Conservation (phyloP, 2,113 vertebrate genomes). For the Hippoglossus stenolepis region DNA sequence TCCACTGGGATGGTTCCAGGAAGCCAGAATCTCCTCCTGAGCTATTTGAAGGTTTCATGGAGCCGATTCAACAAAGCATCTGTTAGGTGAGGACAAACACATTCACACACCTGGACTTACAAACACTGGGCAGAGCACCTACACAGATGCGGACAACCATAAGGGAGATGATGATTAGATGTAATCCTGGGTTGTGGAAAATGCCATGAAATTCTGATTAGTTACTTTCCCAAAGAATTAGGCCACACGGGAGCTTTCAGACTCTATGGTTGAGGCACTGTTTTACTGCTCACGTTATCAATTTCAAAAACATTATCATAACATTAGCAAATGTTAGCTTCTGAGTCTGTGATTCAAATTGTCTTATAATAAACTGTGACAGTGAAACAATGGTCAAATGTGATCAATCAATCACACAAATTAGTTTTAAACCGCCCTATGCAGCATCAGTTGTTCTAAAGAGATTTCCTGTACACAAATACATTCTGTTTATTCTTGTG, state of each 20-base stretch:
- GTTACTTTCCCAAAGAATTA: background rate
- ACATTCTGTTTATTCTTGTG: background rate
- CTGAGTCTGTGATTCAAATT: background rate
- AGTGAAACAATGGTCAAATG: background rate
- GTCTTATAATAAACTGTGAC: background rate
- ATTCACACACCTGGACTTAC: background rate
- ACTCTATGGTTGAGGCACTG: background rate
- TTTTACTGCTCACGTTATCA: no score
- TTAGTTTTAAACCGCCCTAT: background rate
- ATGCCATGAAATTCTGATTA: background rate
- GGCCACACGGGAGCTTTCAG: background rate
- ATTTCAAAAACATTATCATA: no score
- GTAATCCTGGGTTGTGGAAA: background rate
- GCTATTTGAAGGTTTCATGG: conserved; percentile 29
- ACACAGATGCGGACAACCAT: background rate
- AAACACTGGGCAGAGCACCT: background rate
- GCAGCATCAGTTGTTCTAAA: background rate
- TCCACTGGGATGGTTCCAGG: conserved; percentile 24
- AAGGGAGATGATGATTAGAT: background rate
- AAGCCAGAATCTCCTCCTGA: conserved; percentile 25
- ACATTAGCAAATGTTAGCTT: no score
- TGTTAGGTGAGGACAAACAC: conserved; percentile 10
- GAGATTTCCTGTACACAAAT: background rate
- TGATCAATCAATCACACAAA: background rate
- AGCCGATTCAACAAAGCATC: conserved; percentile 29